Base-by-base conservation (phyloP, 2,888 invertebrate genomes). In the Hydrotaea cyrtoneurina region DNA sequence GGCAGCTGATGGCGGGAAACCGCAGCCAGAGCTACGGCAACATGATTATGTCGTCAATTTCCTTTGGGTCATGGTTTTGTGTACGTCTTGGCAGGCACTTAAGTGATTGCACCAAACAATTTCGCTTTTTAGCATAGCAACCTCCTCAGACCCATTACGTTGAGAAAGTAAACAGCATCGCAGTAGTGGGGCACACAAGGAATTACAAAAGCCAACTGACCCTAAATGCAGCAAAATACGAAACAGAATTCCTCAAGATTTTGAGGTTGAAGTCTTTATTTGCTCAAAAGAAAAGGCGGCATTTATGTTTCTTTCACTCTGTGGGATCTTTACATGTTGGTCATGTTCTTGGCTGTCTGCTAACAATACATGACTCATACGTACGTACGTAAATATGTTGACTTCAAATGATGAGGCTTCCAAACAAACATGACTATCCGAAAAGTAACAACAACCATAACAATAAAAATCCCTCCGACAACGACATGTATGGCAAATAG, bases 121-220 rank as follows among this genome's bases (percentile, higher is more conserved):
- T 85, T 85, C 85, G 79, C 85, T 85, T 82, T 85, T 80, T 82
- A 80, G 74, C 74, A 79, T 80, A 77, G 64, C 79, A 1, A 80
- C 31, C 7, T 31, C 64, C 31, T 3, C 10, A 26, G 15, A 0
- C 64, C 71, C 57, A 76, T 26, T 73, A 53, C 23, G 66, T 36
- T 31, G 72, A 76, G 78, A 85, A 85, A 85, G 76, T 81, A 81
- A 81, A 78, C 72, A 76, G 66, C 66, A 74, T 78, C 31, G 7
- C 59, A 62, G 31, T 2, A 7, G 3, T 31, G 31, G 3, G 11
- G 19, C 77, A 23, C 31, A 31, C 2, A 31, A 31, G 31, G n/a
- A n/a, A n/a, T n/a, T n/a, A n/a, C n/a, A 31, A 31, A 31, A 71
- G 71, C 31, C 79, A 73, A 71, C 53, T 80, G 82, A 81, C 75